Conservation (phyloP, 2,888 invertebrate species). For the Eulithis prunata region DNA sequence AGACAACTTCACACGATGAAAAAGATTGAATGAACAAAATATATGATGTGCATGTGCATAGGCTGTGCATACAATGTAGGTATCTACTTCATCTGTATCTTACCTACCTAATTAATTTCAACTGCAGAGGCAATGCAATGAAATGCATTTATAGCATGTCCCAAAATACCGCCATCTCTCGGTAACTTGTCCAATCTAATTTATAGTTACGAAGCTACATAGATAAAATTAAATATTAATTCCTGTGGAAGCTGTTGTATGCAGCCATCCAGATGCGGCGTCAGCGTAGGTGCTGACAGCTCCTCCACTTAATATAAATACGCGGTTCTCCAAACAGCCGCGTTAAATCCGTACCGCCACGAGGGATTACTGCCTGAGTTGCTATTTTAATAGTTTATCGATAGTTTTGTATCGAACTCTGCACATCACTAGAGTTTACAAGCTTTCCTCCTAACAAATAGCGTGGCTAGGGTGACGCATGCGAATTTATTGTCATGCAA, state of each 20-base stretch:
- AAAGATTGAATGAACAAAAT: neutral
- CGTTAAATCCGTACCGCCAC: constrained; percentile 74
- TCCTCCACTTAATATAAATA: constrained; percentile 83
- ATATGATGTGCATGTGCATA: too few relatives aligned
- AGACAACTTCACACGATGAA: constrained; percentile 5
- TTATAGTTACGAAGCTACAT: neutral
- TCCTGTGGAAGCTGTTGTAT: constrained; percentile 64
- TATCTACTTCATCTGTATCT: too few relatives aligned
- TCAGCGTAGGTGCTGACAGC: constrained; percentile 82
- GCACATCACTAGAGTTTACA: constrained; percentile 50
- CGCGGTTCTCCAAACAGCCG: constrained; percentile 74
- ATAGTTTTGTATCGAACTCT: constrained; percentile 68
- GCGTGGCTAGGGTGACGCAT: constrained; percentile 52
- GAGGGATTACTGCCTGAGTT: constrained; percentile 62
- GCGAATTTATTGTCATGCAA: constrained; percentile 38
- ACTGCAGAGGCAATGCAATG: neutral
- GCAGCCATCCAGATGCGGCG: constrained; percentile 70
- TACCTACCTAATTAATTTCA: too few relatives aligned
- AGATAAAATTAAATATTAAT: constrained; percentile 19
- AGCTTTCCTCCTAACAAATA: constrained; percentile 26
- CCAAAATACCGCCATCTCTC: neutral
- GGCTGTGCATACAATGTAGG: too few relatives aligned
- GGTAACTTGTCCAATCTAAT: neutral
- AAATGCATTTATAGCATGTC: neutral
- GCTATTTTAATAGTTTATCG: constrained; percentile 66